Percentiles rank a stretch among this genome's conserved stretches.
These are phyloP conservation scores for Hyposmocoma kahamanoa DNA, from an alignment of 1,140 invertebrate species.

Conservation along the genomic window DNA sequence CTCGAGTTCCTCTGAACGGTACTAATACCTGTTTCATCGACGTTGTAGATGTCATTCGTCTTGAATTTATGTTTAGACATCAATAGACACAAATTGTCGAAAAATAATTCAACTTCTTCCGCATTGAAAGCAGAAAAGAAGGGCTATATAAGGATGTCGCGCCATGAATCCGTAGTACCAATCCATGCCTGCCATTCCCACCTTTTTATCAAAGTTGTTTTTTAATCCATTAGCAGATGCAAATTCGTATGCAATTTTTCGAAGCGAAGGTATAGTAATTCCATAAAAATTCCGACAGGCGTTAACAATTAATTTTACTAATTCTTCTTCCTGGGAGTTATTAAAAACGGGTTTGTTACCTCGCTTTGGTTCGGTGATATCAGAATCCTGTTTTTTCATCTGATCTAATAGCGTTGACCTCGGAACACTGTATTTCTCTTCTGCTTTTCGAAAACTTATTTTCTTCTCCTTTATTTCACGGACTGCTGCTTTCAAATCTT, in stretches of 20 bases:
- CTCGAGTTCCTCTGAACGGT: constrained; percentile 17
- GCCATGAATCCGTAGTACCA: constrained; percentile 49
- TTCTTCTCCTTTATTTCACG: constrained; percentile 1
- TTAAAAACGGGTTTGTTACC: constrained; percentile 10
- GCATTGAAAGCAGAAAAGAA: constrained; percentile 45
- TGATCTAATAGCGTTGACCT: constrained; percentile 1
- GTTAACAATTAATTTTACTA: constrained; percentile 19
- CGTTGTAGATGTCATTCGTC: constrained; percentile 29
- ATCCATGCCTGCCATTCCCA: constrained; percentile 37
- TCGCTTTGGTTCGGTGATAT: constrained; percentile 6
- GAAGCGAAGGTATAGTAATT: constrained; percentile 21
- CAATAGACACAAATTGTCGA: constrained; percentile 23
- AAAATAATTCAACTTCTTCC: constrained; percentile 28
- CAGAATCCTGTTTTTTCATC: constrained; percentile 1
- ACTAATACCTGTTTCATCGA: constrained; percentile 25
- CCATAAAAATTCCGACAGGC: constrained; percentile 21
- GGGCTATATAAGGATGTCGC: constrained; percentile 33
- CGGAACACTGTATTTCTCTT: constrained; percentile 1
- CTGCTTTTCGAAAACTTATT: constrained; percentile 4
- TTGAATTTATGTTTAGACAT: constrained; percentile 21
- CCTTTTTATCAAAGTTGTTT: constrained; percentile 17
- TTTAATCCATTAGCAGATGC: constrained; percentile 14
- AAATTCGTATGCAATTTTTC: constrained; percentile 17
- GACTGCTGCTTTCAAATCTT: constrained; percentile 3
- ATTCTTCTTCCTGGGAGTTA: constrained; percentile 15